These are phyloP conservation scores for Drosophila kepulauana DNA, from an alignment of 1,140 invertebrate genomes.

Conservation along the genomic window DNA sequence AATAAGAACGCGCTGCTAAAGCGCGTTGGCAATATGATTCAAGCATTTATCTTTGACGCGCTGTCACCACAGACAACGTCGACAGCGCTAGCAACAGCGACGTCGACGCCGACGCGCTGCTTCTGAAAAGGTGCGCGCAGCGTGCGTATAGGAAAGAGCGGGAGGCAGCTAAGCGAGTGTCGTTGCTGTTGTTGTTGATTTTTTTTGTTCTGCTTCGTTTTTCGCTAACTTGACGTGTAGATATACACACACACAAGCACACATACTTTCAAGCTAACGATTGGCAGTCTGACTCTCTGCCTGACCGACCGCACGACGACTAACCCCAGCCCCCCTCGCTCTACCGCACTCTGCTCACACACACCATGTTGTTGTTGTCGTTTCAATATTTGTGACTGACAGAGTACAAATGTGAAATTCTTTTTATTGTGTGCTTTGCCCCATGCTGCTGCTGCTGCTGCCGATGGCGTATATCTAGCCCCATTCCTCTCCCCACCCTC, in stretches of 20 bases:
- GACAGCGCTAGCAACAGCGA: slow-evolving; percentile 17
- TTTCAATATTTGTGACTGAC: slow-evolving; percentile 81
- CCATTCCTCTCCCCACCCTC: neutral
- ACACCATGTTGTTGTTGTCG: slow-evolving; percentile 7
- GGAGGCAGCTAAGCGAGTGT: slow-evolving; percentile 27
- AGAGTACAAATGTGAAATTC: slow-evolving; percentile 80
- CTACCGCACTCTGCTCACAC: neutral
- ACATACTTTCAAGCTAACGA: neutral
- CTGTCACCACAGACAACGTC: slow-evolving; percentile 42
- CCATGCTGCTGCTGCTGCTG: slow-evolving; percentile 10
- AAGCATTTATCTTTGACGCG: slow-evolving; percentile 75
- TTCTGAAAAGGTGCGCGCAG: slow-evolving; percentile 68
- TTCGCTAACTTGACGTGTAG: slow-evolving; percentile 49
- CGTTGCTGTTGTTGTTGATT: slow-evolving; percentile 37
- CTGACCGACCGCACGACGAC: slow-evolving; percentile 13
- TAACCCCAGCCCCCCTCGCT: neutral
- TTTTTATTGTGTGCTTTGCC: slow-evolving; percentile 66
- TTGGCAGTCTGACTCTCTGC: neutral
- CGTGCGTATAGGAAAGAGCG: slow-evolving; percentile 26
- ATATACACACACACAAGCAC: slow-evolving; percentile 19
- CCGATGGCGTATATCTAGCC: slow-evolving; percentile 19
- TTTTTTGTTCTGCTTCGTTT: slow-evolving; percentile 53
- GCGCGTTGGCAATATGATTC: slow-evolving; percentile 65
- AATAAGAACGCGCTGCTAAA: slow-evolving; percentile 22
- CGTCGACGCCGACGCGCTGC: slow-evolving; percentile 44